phyloP scores from a whole-genome alignment of 2,888 invertebrate species.

The Melangyna quadrimaculata region DNA sequence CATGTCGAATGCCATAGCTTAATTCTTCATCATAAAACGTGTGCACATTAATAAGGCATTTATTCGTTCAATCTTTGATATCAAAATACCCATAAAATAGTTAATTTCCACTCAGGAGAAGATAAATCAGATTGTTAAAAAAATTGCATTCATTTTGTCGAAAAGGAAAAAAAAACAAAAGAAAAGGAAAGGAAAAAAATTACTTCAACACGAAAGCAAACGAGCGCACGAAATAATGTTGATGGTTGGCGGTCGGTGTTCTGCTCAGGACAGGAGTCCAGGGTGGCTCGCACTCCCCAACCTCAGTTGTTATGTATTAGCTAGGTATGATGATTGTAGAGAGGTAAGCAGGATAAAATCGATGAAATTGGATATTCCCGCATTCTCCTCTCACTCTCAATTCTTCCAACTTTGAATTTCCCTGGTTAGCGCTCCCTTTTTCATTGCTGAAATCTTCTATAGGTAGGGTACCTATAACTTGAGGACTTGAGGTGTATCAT shows the following conservation, averaged over 20 bases:
- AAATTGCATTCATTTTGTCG: conserved; percentile 24
- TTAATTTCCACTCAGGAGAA: conserved; percentile 50
- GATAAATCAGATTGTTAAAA: conserved; percentile 48
- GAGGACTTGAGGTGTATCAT: conserved; percentile 49
- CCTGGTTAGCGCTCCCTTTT: background rate
- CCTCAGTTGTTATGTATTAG: background rate
- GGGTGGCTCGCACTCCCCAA: background rate
- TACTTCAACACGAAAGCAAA: conserved; percentile 9
- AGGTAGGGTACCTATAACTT: conserved; percentile 1
- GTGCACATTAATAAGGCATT: conserved; percentile 56
- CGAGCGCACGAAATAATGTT: background rate
- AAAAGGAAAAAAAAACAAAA: background rate
- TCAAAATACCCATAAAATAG: conserved; percentile 58
- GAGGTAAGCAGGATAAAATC: conserved; percentile 47
- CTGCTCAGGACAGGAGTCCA: background rate
- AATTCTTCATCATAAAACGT: conserved; percentile 24
- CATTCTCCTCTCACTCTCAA: background rate
- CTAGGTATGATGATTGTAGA: background rate
- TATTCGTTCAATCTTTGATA: conserved; percentile 49
- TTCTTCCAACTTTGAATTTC: background rate
- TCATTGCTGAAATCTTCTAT: conserved; percentile 18
- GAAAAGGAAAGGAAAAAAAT: background rate
- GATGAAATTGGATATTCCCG: conserved; percentile 63
- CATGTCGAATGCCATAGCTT: conserved; percentile 17
- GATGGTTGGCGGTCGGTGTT: background rate